Evolutionary conservation across 2,888 invertebrate species (phyloP), one percentile per base, ranked within the genome.

Genomic region (Gandaritis pyraliata): DNA sequence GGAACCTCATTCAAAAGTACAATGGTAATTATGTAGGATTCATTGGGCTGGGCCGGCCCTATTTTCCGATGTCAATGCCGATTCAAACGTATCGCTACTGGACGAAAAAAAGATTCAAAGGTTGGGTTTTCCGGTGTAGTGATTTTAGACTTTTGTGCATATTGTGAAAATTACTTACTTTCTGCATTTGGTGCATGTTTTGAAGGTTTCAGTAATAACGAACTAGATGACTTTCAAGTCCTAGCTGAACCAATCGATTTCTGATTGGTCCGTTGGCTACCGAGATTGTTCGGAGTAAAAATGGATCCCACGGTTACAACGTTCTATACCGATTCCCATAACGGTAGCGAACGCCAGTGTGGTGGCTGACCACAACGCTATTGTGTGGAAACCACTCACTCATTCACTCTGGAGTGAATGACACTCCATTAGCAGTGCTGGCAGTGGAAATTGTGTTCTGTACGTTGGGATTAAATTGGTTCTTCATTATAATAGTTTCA

Each of bases 291-390:
- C 23, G 39, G n/a, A 11, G 30, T 10, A 15, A 41, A 18, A 36
- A 23, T 13, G 23, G 18, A 6, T 55, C 55, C 50, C 60, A 52
- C 55, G 55, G 63, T 48, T 55, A 43, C 43, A 41, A 18, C 6
- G 12, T 56, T 33, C 36, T 33, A 50, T 30, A 10, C 41, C 30
- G 45, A 43, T 61, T 65, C 60, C 65, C 53, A 53, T 65, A 69
- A 65, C 69, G 69, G 69, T 65, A 62, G 56, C 53, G 10, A 33
- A 16, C 45, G 29, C 15, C 39, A 58, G 10, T 58, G 57, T 64
- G 63, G 61, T 58, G 61, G 57, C 57, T 59, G 62, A 64, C 69
- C 69, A 66, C 65, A 65, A 65, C 43, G 60, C 67, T 61, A 64
- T 70, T 67, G 64, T 69, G 49, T 61, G 60, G 61, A 69, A 67